Base-by-base conservation (phyloP, 1,140 invertebrate genomes). In the Calephelis virginiensis region DNA sequence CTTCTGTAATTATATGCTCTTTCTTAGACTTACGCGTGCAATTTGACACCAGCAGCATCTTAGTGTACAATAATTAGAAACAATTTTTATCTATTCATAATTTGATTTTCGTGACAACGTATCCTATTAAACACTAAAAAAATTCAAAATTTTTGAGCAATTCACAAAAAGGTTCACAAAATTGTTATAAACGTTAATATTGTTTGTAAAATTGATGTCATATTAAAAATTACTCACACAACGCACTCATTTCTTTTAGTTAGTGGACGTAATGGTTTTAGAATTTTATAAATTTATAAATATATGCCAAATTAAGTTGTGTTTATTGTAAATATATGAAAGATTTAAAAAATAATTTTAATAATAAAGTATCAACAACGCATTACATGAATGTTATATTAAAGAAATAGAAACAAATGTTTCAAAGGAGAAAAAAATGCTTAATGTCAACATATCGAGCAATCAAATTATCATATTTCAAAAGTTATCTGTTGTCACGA, bases 1-100 rank as follows among this genome's bases (percentile, higher is more conserved):
- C 40, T 17, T 53, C 50, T 53, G 9, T 14, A 10, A 53, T 53
- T 11, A 53, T 53, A 28, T 13, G 50, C 14, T 53, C 48, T 64
- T 43, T n/a, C 63, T 67, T 69, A 85, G 80, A 78, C 8, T 53
- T 53, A 86, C 79, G 87, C 87, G 87, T 88, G 87, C 85, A 81
- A 53, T 74, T 82, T 82, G 74, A 84, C 81, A 84, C 78, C 70
- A 75, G 79, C 78, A 86, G 84, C 85, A 85, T 81, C 81, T 70
- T 77, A 45, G 61, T 68, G 60, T 46, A 62, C n/a, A 45, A 63
- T 49, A 63, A 59, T 63, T 63, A 75, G 69, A 75, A 81, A 82
- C 79, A 81, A 77, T 79, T 86, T 78, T 73, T 75, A 73, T 70
- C 74, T 84, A 74, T 68, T 64, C 69, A 74, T 78, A 76, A 74